These are phyloP conservation scores for Harlomillsia oculata DNA, from an alignment of 1,140 invertebrate species.

Conservation along the genomic window DNA sequence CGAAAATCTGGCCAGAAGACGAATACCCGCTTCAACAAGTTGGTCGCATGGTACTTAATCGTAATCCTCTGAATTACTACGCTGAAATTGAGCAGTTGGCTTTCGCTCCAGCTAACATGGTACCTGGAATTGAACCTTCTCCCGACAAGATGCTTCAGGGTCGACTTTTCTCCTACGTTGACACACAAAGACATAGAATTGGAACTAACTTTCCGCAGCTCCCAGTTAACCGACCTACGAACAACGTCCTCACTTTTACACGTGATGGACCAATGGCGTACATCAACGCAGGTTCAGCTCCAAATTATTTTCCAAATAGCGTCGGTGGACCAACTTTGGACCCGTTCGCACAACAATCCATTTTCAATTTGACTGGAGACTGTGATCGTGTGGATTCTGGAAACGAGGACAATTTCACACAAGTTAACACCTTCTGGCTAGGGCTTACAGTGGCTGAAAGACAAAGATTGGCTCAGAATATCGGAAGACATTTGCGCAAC, in stretches of 20 bases:
- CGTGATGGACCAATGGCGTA: constrained; percentile 69
- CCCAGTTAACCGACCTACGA: constrained; percentile 77
- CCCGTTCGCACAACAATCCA: constrained; percentile 42
- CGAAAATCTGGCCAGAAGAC: constrained; percentile 47
- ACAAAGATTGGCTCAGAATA: constrained; percentile 63
- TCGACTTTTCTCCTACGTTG: constrained; percentile 84
- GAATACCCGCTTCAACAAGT: constrained; percentile 54
- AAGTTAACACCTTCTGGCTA: constrained; percentile 69
- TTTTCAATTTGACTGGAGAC: constrained; percentile 25
- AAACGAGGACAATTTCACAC: constrained; percentile 82
- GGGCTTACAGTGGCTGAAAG: constrained; percentile 62
- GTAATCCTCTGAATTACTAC: constrained; percentile 52
- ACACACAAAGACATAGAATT: constrained; percentile 86
- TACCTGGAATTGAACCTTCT: constrained; percentile 51
- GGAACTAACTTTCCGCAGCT: constrained; percentile 87
- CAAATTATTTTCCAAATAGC: constrained; percentile 58
- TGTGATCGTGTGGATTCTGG: constrained; percentile 58
- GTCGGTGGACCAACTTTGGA: constrained; percentile 59
- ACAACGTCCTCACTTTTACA: constrained; percentile 61
- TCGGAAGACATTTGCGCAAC: constrained; percentile 53
- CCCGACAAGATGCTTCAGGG: constrained; percentile 62
- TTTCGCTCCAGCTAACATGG: constrained; percentile 54
- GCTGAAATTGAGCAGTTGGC: constrained; percentile 56
- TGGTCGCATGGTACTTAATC: constrained; percentile 50
- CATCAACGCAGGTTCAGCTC: constrained; percentile 48